phyloP scores from a whole-genome alignment of 2,797 vertebrate species.

The Paguma larvata region DNA sequence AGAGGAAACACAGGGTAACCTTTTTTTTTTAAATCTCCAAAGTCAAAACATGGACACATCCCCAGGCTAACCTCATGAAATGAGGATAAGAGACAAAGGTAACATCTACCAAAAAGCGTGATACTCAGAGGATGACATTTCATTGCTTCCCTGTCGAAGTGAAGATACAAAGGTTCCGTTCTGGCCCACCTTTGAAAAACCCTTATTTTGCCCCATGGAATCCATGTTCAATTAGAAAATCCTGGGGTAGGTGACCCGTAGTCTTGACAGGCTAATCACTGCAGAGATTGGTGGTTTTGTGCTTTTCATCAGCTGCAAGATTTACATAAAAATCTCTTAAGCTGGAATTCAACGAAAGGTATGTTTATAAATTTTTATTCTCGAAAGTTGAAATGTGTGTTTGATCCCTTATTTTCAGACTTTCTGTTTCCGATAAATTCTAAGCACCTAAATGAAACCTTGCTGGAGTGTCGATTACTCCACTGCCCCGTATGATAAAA shows the following conservation, averaged over 20 bases:
- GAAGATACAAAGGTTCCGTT: conserved; percentile 86
- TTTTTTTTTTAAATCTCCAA: conserved; percentile 74
- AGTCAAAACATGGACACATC: conserved; percentile 84
- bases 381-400: conserved; percentile 83
- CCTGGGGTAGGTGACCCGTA: conserved; percentile 85
- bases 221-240: conserved; percentile 85
- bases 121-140: conserved; percentile 87
- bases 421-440: neutral
- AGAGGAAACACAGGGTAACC: conserved; percentile 79
- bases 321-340: conserved; percentile 87
- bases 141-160: conserved; percentile 87
- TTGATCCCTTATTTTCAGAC: conserved; percentile 45
- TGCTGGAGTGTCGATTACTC: neutral
- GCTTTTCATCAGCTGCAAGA: conserved; percentile 89
- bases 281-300: conserved; percentile 86
- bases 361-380: conserved; percentile 84
- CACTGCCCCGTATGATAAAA: neutral
- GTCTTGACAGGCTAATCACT: conserved; percentile 87
- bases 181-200: conserved; percentile 85
- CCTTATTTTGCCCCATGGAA: conserved; percentile 84
- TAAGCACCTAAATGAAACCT: neutral
- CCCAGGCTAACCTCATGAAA: conserved; percentile 85
- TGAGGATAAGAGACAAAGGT: conserved; percentile 87
- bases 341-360: conserved; percentile 90
- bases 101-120: conserved; percentile 84